Conservation (phyloP, 2,888 invertebrate species). For the Mongoloraphidia duomilia region DNA sequence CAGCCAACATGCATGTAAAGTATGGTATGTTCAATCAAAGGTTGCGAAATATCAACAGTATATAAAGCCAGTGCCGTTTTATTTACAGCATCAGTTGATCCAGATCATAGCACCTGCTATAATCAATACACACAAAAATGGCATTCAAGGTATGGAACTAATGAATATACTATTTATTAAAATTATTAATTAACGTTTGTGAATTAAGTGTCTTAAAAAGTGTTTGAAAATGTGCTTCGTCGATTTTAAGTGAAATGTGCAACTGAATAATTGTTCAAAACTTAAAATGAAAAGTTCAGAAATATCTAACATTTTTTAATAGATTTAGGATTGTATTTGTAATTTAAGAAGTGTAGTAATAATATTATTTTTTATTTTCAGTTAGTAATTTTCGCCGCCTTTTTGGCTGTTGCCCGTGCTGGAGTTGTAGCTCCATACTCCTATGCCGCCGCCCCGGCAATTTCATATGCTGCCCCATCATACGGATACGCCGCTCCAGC, state of each 20-base stretch:
- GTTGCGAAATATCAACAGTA: too few species aligned
- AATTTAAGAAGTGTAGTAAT: neutral
- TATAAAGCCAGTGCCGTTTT: too few species aligned
- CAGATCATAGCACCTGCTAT: slow-evolving; percentile 3
- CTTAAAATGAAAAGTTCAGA: neutral
- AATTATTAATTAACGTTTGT: neutral
- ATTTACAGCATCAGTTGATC: neutral
- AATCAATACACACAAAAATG: slow-evolving; percentile 12
- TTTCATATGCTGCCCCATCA: slow-evolving; percentile 1
- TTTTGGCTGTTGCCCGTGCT: slow-evolving; percentile 18
- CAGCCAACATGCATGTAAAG: too few species aligned
- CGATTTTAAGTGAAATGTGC: neutral
- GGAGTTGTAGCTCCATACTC: slow-evolving; percentile 8
- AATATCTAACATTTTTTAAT: neutral
- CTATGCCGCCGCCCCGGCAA: neutral
- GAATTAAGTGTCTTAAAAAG: too few species aligned
- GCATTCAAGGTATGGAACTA: slow-evolving; percentile 14
- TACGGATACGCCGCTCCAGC: neutral
- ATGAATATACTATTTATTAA: neutral
- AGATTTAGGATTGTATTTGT: neutral
- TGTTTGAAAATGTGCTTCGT: too few species aligned
- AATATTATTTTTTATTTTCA: slow-evolving; percentile 10
- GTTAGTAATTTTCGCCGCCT: slow-evolving; percentile 18
- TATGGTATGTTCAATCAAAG: too few species aligned
- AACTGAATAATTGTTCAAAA: neutral